These are phyloP conservation scores for Acanthurus tractus DNA, from an alignment of 2,797 vertebrate genomes.

Conservation along the genomic window DNA sequence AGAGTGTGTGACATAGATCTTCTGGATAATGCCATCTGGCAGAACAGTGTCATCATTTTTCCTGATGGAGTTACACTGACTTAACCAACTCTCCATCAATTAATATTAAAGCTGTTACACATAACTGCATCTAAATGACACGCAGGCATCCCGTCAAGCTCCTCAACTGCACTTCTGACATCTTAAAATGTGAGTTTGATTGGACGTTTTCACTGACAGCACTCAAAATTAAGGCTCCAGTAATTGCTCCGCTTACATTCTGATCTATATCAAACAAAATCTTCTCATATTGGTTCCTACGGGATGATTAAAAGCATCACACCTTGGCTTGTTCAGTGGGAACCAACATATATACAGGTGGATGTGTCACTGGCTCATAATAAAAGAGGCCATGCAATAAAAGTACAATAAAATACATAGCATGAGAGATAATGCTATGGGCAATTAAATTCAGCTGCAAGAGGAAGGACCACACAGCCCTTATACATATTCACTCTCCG, in stretches of 20 bases:
- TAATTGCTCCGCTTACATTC: conserved; percentile 52
- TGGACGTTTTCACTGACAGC: conserved; percentile 42
- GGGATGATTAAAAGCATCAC: conserved; percentile 66
- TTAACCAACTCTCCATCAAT: conserved; percentile 59
- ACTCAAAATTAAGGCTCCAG: conserved; percentile 22
- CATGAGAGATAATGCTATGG: conserved; percentile 77
- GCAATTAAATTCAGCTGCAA: conserved; percentile 80
- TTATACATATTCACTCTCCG: conserved; percentile 83
- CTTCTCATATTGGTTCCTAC: conserved; percentile 50
- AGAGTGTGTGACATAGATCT: conserved; percentile 61
- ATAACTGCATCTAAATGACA: conserved; percentile 2
- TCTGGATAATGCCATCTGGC: conserved; percentile 60
- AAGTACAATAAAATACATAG: conserved; percentile 60
- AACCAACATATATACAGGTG: conserved; percentile 46
- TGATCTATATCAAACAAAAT: conserved; percentile 46
- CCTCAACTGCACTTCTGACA: conserved; percentile 4
- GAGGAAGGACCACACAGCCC: conserved; percentile 64
- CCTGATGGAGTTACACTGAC: conserved; percentile 50
- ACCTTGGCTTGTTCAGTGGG: conserved; percentile 19
- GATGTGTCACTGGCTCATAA: conserved; percentile 52
- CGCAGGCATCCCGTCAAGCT: background rate
- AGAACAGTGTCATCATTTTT: conserved; percentile 66
- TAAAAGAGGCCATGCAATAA: conserved; percentile 67
- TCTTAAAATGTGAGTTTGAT: conserved; percentile 23
- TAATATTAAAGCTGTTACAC: conserved; percentile 42